Conservation (phyloP, 2,888 invertebrate genomes). For the Meiosimyza decipiens region DNA sequence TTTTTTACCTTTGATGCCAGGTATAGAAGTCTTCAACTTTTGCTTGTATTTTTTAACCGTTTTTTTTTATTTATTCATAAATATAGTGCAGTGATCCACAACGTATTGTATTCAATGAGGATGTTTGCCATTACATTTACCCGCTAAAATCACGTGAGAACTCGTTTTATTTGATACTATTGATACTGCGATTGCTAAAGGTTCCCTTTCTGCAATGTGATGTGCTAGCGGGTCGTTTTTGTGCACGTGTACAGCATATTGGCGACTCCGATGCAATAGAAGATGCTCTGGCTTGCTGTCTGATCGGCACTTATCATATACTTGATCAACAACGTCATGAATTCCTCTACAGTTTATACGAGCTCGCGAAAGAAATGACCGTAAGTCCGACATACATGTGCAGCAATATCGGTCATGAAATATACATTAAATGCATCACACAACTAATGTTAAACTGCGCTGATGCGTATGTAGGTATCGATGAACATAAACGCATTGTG, state of each 20-base stretch:
- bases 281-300: constrained; percentile 63
- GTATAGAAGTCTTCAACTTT: too few species aligned
- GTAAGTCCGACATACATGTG: constrained; percentile 73
- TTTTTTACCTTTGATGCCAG: too few species aligned
- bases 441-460: constrained; percentile 69
- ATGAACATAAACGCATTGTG: constrained; percentile 68
- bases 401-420: constrained; percentile 72
- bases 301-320: constrained; percentile 45
- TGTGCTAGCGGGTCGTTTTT: constrained; percentile 66
- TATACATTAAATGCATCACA: constrained; percentile 70
- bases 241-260: constrained; percentile 55
- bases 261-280: constrained; percentile 69
- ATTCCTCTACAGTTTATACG: constrained; percentile 53
- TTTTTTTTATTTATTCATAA: constrained; percentile 37
- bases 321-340: constrained; percentile 35
- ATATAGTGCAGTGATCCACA: constrained; percentile 72
- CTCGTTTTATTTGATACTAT: constrained; percentile 72
- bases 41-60: too few species aligned
- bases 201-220: constrained; percentile 71
- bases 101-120: constrained; percentile 74
- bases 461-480: constrained; percentile 65
- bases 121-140: constrained; percentile 76
- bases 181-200: constrained; percentile 70
- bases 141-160: constrained; percentile 73
- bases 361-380: constrained; percentile 68